Evolutionary conservation across 2,113 vertebrate species (phyloP).

Genomic region (Cyanistes caeruleus): DNA sequence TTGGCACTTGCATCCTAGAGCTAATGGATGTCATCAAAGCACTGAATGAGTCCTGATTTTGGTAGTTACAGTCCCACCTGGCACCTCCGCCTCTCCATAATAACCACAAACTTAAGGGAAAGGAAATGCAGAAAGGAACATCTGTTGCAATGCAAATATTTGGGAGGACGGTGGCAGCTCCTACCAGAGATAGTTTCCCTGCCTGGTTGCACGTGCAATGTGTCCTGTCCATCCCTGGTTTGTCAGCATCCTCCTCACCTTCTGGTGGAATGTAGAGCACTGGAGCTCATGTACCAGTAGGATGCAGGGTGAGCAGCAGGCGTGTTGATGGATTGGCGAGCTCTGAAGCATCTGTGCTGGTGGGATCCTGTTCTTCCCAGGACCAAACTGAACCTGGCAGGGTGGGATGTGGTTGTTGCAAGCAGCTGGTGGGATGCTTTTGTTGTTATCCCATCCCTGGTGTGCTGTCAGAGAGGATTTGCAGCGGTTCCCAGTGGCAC

Average conservation of each 20-base stretch:
- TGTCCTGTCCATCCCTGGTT: neutral
- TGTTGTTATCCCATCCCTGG: fast-evolving
- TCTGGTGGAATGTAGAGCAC: neutral
- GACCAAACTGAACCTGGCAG: neutral
- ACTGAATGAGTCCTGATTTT: constrained; percentile 64
- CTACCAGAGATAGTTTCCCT: neutral
- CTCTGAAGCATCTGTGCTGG: neutral
- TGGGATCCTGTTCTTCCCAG: neutral
- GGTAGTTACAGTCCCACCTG: constrained; percentile 76
- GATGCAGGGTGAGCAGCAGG: neutral
- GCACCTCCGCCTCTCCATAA: constrained; percentile 3
- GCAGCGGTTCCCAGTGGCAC: neutral
- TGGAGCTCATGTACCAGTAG: fast-evolving
- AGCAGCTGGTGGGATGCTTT: fast-evolving
- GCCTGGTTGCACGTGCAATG: fast-evolving
- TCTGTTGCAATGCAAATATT: constrained; percentile 29
- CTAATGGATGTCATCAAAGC: constrained; percentile 73
- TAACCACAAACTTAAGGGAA: constrained; percentile 22
- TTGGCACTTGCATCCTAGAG: constrained; percentile 55
- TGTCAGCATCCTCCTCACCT: neutral
- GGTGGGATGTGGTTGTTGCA: neutral
- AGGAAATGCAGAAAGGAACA: constrained; percentile 32
- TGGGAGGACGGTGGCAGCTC: neutral
- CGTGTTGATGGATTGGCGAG: neutral
- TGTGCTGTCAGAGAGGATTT: neutral